Percentiles rank a stretch among this genome's conserved stretches.
These are phyloP conservation scores for Rhyacichthys aspro DNA, from an alignment of 2,797 vertebrate species.

Conservation along the genomic window DNA sequence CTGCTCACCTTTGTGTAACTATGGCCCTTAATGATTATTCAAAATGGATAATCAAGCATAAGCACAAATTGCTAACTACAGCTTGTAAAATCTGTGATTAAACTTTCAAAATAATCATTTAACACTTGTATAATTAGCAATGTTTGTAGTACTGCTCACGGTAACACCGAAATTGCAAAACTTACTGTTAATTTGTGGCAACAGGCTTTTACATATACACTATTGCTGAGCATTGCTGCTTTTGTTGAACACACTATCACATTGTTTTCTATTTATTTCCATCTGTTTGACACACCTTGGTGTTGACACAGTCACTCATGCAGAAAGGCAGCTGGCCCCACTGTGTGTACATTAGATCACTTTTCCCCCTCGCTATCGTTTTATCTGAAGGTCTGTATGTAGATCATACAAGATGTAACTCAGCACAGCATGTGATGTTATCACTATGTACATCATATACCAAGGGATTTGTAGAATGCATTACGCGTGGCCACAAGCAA, in stretches of 20 bases:
- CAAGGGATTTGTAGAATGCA: constrained; percentile 25
- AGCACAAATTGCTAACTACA: constrained; percentile 22
- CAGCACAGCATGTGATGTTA: constrained; percentile 31
- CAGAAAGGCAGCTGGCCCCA: constrained; percentile 34
- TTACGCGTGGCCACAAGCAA: constrained; percentile 29
- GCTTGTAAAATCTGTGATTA: constrained; percentile 32
- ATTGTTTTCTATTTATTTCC: constrained; percentile 9
- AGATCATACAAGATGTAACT: constrained; percentile 38
- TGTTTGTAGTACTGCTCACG: not conserved
- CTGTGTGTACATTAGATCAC: constrained; percentile 45
- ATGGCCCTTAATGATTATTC: constrained; percentile 24
- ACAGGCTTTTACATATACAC: not conserved
- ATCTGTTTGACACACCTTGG: constrained; percentile 7
- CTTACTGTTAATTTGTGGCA: not conserved
- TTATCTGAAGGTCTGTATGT: constrained; percentile 29
- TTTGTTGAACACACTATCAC: constrained; percentile 4
- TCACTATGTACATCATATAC: constrained; percentile 29
- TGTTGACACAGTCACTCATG: constrained; percentile 28
- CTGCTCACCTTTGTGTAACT: constrained; percentile 24
- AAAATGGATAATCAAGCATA: constrained; percentile 42
- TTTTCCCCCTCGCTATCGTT: constrained; percentile 43
- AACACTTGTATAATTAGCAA: constrained; percentile 5
- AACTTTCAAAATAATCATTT: constrained; percentile 27
- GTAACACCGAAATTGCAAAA: not conserved
- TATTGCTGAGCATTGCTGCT: not conserved